Conservation (phyloP, 2,113 vertebrate genomes). For the Monarcha castaneiventris region DNA sequence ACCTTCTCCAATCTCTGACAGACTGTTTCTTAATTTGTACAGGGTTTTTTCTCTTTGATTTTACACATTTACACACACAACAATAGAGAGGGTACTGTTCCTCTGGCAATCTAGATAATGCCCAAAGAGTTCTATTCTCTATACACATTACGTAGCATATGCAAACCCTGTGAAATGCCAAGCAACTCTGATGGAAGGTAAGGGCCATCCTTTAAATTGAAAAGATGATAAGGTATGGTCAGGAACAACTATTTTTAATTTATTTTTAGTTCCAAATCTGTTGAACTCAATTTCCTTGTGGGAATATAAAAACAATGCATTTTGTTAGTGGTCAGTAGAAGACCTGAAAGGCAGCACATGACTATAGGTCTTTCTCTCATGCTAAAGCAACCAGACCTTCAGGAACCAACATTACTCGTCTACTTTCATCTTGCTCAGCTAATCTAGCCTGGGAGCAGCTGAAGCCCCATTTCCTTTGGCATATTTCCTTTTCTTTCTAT, state of each 20-base stretch:
- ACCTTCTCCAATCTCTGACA: not conserved
- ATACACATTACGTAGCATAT: fast-evolving
- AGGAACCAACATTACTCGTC: not conserved
- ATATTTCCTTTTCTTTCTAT: not conserved
- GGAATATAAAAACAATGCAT: not conserved
- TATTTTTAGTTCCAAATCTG: not conserved
- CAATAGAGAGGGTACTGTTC: not conserved
- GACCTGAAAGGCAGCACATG: not conserved
- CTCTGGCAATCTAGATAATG: not conserved
- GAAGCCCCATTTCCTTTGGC: not conserved
- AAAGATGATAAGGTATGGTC: not conserved
- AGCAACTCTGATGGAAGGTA: not conserved
- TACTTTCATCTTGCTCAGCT: not conserved
- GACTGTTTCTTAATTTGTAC: not conserved
- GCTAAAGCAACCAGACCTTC: not conserved
- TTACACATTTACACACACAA: not conserved
- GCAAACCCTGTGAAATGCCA: not conserved
- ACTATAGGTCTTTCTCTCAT: not conserved
- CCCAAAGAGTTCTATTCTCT: not conserved
- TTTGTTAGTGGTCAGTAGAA: not conserved
- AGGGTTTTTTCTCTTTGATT: not conserved
- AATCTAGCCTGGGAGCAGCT: not conserved
- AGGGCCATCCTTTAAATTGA: not conserved
- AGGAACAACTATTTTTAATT: not conserved
- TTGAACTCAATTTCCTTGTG: not conserved